phyloP scores from a whole-genome alignment of 2,113 vertebrate genomes.

The Notothenia rossii region DNA sequence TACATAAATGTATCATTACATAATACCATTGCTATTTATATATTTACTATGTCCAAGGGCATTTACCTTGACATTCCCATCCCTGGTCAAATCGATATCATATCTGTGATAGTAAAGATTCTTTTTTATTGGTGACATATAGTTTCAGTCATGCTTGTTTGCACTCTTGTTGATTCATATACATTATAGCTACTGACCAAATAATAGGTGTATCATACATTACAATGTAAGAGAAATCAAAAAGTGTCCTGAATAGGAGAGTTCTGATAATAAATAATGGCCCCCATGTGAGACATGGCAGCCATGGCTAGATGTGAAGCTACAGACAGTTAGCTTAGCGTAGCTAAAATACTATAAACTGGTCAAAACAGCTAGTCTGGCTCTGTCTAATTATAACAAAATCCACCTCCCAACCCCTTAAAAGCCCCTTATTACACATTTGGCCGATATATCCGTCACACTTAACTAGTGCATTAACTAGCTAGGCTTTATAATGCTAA shows the following conservation, averaged over 20 bases:
- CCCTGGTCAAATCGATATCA: slow-evolving; percentile 32
- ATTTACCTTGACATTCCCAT: slow-evolving; percentile 31
- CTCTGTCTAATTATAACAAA: not conserved
- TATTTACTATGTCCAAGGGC: slow-evolving; percentile 21
- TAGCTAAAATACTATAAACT: not conserved
- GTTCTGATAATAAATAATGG: not conserved
- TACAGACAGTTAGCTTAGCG: not conserved
- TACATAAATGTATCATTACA: slow-evolving; percentile 1
- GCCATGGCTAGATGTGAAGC: not conserved
- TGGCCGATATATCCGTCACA: too few species aligned
- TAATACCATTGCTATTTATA: slow-evolving; percentile 10
- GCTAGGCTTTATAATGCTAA: not conserved
- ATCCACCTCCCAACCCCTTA: not conserved
- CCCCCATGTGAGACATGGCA: not conserved
- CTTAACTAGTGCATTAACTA: not conserved
- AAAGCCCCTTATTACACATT: too few species aligned
- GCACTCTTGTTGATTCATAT: slow-evolving; percentile 20
- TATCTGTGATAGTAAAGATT: slow-evolving; percentile 44
- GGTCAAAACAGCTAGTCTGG: not conserved
- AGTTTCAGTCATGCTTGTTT: slow-evolving; percentile 57
- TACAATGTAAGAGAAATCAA: slow-evolving; percentile 30
- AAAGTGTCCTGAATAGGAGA: not conserved
- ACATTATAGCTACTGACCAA: too few species aligned
- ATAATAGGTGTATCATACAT: slow-evolving; percentile 3
- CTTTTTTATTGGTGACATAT: slow-evolving; percentile 45